Evolutionary conservation across 2,888 invertebrate species (phyloP).

Genomic region (Acronicta alni): DNA sequence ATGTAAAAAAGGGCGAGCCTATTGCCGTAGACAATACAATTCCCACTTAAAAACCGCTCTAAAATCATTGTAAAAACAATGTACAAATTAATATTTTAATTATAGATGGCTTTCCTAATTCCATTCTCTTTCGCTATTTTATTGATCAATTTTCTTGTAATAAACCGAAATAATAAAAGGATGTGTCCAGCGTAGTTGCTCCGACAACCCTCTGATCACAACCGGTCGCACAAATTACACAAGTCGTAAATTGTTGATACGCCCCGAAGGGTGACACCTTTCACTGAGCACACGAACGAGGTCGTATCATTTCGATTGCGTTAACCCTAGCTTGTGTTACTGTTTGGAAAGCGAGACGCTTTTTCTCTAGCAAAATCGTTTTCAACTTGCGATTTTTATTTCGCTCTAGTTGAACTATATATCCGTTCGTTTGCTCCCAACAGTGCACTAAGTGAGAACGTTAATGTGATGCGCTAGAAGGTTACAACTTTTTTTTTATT

Average conservation of each 20-base stretch:
- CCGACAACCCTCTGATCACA: slow-evolving; percentile 41
- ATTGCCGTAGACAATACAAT: no score
- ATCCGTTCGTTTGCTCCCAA: not conserved
- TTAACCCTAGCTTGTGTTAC: slow-evolving; percentile 43
- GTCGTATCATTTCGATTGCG: slow-evolving; percentile 50
- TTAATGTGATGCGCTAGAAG: not conserved
- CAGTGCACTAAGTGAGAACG: not conserved
- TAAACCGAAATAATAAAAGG: slow-evolving; percentile 34
- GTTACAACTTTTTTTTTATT: no score
- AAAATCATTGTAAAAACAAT: no score
- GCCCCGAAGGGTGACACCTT: slow-evolving; percentile 56
- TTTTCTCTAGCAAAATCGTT: slow-evolving; percentile 32
- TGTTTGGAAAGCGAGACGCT: slow-evolving; percentile 31
- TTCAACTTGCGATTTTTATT: slow-evolving; percentile 32
- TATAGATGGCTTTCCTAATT: no score
- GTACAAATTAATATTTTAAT: no score
- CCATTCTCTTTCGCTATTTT: not conserved
- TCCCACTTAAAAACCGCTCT: no score
- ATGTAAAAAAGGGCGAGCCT: no score
- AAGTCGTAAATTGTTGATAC: slow-evolving; percentile 49
- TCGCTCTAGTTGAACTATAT: slow-evolving; percentile 14
- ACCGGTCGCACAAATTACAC: slow-evolving; percentile 45
- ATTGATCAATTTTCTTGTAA: slow-evolving; percentile 29
- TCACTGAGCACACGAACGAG: slow-evolving; percentile 45
- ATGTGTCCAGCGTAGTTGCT: slow-evolving; percentile 30